Evolutionary conservation across 2,888 invertebrate genomes (phyloP).

Genomic region (Thereva unica): DNA sequence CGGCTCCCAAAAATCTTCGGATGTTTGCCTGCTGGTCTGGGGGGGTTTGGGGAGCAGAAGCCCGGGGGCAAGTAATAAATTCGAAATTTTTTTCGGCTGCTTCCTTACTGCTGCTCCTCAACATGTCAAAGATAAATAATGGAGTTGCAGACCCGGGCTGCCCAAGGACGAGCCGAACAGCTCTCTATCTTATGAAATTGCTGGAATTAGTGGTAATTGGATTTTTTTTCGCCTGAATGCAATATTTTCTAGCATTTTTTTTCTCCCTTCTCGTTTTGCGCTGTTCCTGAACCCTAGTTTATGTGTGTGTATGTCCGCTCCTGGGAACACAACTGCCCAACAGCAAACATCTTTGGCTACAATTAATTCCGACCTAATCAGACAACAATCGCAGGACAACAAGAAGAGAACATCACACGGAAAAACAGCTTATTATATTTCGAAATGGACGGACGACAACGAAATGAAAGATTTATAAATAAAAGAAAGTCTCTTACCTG

Average conservation of each 20-base stretch:
- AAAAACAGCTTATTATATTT: too few relatives aligned
- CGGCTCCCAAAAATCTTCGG: too few relatives aligned
- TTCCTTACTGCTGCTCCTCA: conserved; percentile 13
- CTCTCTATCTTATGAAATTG: conserved; percentile 30
- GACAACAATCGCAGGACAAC: too few relatives aligned
- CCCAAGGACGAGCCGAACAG: conserved; percentile 23
- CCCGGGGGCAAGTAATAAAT: conserved; percentile 25
- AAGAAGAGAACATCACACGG: too few relatives aligned
- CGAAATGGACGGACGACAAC: too few relatives aligned
- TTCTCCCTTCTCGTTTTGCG: conserved; percentile 4
- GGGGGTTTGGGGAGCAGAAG: conserved; percentile 18
- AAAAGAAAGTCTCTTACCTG: conserved; percentile 64
- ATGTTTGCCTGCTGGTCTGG: not conserved
- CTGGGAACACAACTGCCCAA: too few relatives aligned
- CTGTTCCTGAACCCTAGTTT: not conserved
- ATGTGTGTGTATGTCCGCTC: too few relatives aligned
- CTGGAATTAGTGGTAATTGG: conserved; percentile 41
- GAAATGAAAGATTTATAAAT: too few relatives aligned
- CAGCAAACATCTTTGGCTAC: not conserved
- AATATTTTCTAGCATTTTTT: conserved; percentile 23
- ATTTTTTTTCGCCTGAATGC: conserved; percentile 33
- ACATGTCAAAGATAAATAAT: conserved; percentile 43
- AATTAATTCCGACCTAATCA: conserved; percentile 11
- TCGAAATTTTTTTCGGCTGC: conserved; percentile 12
- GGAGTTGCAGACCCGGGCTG: conserved; percentile 25